Conservation (phyloP, 2,888 invertebrate genomes). For the Hoplodrina ambigua region DNA sequence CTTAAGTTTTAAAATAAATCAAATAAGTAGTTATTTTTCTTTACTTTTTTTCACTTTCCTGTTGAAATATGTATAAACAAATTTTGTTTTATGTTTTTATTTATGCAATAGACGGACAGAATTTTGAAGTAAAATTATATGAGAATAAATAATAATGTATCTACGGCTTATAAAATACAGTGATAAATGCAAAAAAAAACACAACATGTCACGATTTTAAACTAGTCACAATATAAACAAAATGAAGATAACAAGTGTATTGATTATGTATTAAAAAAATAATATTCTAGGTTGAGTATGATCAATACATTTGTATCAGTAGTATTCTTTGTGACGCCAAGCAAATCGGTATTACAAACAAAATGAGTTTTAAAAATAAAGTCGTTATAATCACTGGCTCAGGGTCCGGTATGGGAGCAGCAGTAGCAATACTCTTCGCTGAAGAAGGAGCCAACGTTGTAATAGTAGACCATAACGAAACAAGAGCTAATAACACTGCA, state of each 20-base stretch:
- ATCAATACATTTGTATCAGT: background rate
- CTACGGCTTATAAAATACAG: no score
- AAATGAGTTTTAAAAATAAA: conserved; percentile 51
- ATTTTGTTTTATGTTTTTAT: no score
- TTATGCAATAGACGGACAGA: no score
- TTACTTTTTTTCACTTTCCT: no score
- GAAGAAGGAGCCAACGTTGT: conserved; percentile 39
- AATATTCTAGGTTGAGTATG: background rate
- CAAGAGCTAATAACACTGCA: conserved; percentile 7
- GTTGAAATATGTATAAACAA: no score
- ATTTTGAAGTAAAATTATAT: no score
- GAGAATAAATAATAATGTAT: no score
- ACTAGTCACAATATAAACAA: background rate
- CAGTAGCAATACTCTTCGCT: conserved; percentile 33
- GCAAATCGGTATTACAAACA: background rate
- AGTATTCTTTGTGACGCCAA: conserved; percentile 7
- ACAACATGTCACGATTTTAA: background rate
- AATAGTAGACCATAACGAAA: conserved; percentile 17
- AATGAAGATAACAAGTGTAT: conserved; percentile 1
- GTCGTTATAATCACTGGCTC: conserved; percentile 29
- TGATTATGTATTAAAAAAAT: background rate
- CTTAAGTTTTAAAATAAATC: no score
- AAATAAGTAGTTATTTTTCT: no score
- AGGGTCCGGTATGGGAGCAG: conserved; percentile 43
- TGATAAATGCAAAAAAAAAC: no score